Base-by-base conservation (phyloP, 2,797 vertebrate genomes). In the Premnoplex brunnescens region DNA sequence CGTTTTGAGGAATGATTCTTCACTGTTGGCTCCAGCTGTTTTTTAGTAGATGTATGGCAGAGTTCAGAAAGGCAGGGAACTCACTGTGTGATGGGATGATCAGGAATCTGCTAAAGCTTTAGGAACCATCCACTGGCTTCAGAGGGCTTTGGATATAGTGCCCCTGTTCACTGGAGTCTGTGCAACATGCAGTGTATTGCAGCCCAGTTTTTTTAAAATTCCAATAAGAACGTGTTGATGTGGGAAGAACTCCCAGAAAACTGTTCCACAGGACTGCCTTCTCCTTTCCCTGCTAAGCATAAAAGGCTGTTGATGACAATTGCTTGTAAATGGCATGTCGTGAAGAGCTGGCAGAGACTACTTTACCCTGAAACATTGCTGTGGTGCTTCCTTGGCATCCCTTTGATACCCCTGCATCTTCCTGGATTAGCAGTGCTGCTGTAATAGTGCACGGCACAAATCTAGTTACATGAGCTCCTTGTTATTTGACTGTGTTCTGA, bases 181-280 rank as follows among this genome's bases (percentile, higher is more conserved):
- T 27, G 43, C 44, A 43, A 20, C 2, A 7, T 4, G 10, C n/a
- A 32, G 3, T 9, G 10, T 44, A 6, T 0, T 72, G 14, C 27
- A 39, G 60, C 27, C 13, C 34, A 49, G 9, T 5, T 4, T 3
- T 22, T 46, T 67, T 56, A 10, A 34, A 23, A 16, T 83, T 87
- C 37, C n/a, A 20, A 1, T 7, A 26, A 30, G 12, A 39, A 20
- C 26, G 37, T 54, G 9, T 21, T 55, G 10, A 12, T 11, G 7
- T 6, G 22, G 34, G 19, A 54, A 49, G 10, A 6, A 22, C 41
- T 63, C 41, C 26, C 34, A 41, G 10, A 49, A 80, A 77, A 21
- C 8, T 20, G 6, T 72, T 75, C 37, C 59, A 15, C 4, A 52
- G 39, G 15, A 13, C 21, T 68, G 26, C 27, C 36, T 51, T 72